Evolutionary conservation across 2,113 vertebrate genomes (phyloP).

Genomic region (Brachionichthys hirsutus): DNA sequence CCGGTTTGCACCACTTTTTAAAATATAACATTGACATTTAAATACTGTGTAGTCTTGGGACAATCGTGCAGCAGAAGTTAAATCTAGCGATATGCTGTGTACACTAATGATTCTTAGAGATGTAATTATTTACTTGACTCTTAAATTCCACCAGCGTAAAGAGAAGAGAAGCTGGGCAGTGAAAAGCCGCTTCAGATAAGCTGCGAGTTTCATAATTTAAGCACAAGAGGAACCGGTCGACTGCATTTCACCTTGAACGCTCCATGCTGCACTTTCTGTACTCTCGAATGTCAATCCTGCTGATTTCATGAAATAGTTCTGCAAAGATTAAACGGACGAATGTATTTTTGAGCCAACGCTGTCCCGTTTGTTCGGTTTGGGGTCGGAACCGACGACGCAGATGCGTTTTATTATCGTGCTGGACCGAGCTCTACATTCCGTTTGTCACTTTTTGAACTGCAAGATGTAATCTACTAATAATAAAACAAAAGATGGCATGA

Average conservation of each 20-base stretch:
- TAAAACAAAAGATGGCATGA: background rate
- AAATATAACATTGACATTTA: slow-evolving; percentile 8
- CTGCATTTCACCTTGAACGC: no score
- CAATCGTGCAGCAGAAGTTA: no score
- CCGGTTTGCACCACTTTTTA: slow-evolving; percentile 41
- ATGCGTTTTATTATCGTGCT: slow-evolving; percentile 3
- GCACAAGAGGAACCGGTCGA: background rate
- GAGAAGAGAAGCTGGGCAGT: no score
- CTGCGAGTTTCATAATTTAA: background rate
- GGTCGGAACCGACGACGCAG: no score
- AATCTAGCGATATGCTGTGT: no score
- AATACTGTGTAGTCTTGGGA: slow-evolving; percentile 5
- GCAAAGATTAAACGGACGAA: slow-evolving; percentile 15
- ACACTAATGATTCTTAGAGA: no score
- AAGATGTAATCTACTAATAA: background rate
- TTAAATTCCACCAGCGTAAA: no score
- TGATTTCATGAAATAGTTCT: background rate
- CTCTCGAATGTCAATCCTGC: slow-evolving; percentile 12
- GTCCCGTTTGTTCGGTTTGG: no score
- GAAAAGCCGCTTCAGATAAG: background rate
- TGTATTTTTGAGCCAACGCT: background rate
- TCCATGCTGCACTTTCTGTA: background rate
- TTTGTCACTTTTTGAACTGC: background rate
- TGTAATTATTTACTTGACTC: background rate
- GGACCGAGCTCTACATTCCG: slow-evolving; percentile 4